Evolutionary conservation across 2,888 invertebrate species (phyloP).

Genomic region (Theretra japonica): DNA sequence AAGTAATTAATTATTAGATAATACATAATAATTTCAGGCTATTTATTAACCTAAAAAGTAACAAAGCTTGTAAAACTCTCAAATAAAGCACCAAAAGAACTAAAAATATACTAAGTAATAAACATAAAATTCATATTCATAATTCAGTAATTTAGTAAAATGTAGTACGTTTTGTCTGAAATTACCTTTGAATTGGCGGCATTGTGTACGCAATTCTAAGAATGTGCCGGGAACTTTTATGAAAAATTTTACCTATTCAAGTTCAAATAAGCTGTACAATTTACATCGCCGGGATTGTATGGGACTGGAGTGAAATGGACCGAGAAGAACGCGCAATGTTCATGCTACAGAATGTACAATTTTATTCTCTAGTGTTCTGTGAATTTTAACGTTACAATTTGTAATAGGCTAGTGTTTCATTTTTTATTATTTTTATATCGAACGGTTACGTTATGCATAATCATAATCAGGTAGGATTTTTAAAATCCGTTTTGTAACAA

Average conservation of each 20-base stretch:
- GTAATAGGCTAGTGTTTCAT: too few species aligned
- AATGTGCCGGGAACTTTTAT: constrained; percentile 2
- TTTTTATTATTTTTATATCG: too few species aligned
- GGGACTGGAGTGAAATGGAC: constrained; percentile 7
- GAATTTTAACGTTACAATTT: neutral
- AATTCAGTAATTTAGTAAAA: constrained; percentile 8
- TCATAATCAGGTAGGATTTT: too few species aligned
- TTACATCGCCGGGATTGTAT: constrained; percentile 12
- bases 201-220: constrained; percentile 21
- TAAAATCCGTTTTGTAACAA: too few species aligned
- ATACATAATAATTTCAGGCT: too few species aligned
- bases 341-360: neutral
- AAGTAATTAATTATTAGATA: too few species aligned
- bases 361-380: constrained; percentile 5
- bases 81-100: neutral
- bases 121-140: neutral
- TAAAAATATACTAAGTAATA: neutral
- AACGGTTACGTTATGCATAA: too few species aligned
- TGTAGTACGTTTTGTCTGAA: neutral
- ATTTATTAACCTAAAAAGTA: too few species aligned
- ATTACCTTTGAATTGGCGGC: constrained; percentile 32
- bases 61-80: too few species aligned
- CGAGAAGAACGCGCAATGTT: neutral
- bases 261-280: constrained; percentile 14
- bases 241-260: constrained; percentile 11